Evolutionary conservation across 2,888 invertebrate species (phyloP).

Genomic region (Acronicta leporina): DNA sequence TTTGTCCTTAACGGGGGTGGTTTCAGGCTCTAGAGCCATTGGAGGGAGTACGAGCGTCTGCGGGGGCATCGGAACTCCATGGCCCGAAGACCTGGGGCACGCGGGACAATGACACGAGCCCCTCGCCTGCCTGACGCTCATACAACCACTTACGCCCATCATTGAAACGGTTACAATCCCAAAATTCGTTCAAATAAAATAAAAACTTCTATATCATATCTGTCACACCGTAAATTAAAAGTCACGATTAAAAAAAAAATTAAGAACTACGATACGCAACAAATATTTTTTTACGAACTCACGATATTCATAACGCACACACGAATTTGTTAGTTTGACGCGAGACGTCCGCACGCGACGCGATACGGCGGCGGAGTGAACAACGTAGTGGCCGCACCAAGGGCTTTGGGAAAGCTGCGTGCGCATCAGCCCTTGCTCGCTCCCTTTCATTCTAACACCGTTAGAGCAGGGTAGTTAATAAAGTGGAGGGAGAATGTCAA

Average conservation of each 20-base stretch:
- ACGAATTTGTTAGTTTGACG: slow-evolving; percentile 53
- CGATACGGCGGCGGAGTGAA: slow-evolving; percentile 78
- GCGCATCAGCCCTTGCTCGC: slow-evolving; percentile 61
- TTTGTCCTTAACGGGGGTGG: slow-evolving; percentile 83
- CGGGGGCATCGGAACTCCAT: slow-evolving; percentile 78
- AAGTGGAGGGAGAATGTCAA: slow-evolving; percentile 64
- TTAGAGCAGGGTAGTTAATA: slow-evolving; percentile 41
- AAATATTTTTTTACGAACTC: slow-evolving; percentile 50
- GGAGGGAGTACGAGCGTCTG: slow-evolving; percentile 84
- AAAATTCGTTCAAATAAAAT: slow-evolving; percentile 48
- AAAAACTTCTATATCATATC: slow-evolving; percentile 51
- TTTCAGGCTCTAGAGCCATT: slow-evolving; percentile 83
- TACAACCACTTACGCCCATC: slow-evolving; percentile 89
- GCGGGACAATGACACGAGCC: slow-evolving; percentile 88
- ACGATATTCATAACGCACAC: slow-evolving; percentile 61
- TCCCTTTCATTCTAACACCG: slow-evolving; percentile 40
- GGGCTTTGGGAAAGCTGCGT: slow-evolving; percentile 64
- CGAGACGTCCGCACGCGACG: slow-evolving; percentile 78
- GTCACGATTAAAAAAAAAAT: slow-evolving; percentile 34
- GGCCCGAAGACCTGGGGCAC: slow-evolving; percentile 84
- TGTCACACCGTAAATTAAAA: slow-evolving; percentile 37
- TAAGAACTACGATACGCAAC: slow-evolving; percentile 29
- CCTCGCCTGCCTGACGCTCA: slow-evolving; percentile 88
- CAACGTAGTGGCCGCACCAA: slow-evolving; percentile 35
- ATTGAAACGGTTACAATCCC: slow-evolving; percentile 70